Evolutionary conservation across 1,140 invertebrate species (phyloP), one percentile per base, ranked within the genome.

Genomic region (Dreissena rostriformis): DNA sequence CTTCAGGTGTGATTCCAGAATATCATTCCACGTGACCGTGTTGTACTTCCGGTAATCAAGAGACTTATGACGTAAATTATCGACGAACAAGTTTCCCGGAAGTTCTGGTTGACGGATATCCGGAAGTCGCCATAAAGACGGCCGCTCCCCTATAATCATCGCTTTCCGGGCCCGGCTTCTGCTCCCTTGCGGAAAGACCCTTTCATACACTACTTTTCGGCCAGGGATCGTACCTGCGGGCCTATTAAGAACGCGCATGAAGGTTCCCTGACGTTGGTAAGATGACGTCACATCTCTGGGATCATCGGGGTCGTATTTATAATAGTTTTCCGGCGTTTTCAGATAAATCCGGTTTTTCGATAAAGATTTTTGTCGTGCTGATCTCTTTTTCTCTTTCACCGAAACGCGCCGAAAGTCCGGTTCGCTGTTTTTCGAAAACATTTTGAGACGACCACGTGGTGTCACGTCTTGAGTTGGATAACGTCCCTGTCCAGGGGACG

Each of bases 21-120:
- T 75, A 75, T 82, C 80, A 74, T 68, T 82, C 80, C 80, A 82
- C 26, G 71, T 82, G 15, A 82, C 72, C 6, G 49, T 75, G 24
- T 75, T 26, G 22, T 67, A 82, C 57, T 75, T 39, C 22, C 80
- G 49, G 70, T 71, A 82, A 26, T 82, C 80, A 28, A 82, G 22
- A 11, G 61, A 8, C 29, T 67, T 29, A 14, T 82, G 53, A 39
- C 80, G 80, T 75, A 82, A 68, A 68, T 82, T 82, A 49, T 82
- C 80, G 0, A 82, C 63, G 68, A 82, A 82, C 15, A 82, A 49
- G 52, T 82, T 82, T 8, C 72, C 70, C 10, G 80, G 80, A 17
- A 82, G 61, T 52, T 75, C 49, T 1, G 80, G 80, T 11, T 72
- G 39, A 15, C 71, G 17, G 6, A 61, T 24, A 12, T 52, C 63